A percentile compares a stretch with the other conserved stretches of the same genome.
Conservation (phyloP, 2,113 vertebrate genomes). For the Ondatra zibethicus region DNA sequence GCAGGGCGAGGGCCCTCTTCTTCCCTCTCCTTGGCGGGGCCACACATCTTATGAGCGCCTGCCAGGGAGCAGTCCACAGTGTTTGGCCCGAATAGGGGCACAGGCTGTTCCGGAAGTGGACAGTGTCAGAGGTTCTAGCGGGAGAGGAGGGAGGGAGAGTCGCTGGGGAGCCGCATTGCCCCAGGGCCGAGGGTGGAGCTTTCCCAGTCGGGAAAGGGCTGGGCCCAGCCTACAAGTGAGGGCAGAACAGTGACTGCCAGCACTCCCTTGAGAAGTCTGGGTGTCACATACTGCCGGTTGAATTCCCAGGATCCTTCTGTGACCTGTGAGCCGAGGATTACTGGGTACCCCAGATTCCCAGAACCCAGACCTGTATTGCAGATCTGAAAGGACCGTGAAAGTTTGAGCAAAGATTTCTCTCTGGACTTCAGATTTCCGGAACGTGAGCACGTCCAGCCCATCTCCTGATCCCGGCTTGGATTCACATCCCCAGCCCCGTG, state of each 20-base stretch:
- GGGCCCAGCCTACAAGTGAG: conserved; percentile 41
- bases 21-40: not conserved
- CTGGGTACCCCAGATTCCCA: conserved; percentile 12
- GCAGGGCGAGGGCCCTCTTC: not conserved
- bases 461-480: not conserved
- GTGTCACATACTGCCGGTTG: not conserved
- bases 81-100: not conserved
- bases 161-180: conserved; percentile 62
- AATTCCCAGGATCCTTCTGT: not conserved
- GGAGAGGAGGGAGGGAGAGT: conserved; percentile 57
- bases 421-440: not conserved
- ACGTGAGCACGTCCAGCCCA: not conserved
- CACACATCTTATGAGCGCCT: not conserved
- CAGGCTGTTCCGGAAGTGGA: conserved; percentile 72
- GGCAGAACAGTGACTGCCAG: conserved; percentile 32
- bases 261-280: not conserved
- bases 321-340: conserved; percentile 23
- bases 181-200: conserved; percentile 78
- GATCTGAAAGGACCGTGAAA: conserved; percentile 41
- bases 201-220: conserved; percentile 68
- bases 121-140: conserved; percentile 51
- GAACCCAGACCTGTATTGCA: not conserved
- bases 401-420: not conserved
- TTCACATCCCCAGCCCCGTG: not conserved
- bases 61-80: not conserved